Evolutionary conservation across 2,797 vertebrate genomes (phyloP).

Genomic region (Acomys russatus): DNA sequence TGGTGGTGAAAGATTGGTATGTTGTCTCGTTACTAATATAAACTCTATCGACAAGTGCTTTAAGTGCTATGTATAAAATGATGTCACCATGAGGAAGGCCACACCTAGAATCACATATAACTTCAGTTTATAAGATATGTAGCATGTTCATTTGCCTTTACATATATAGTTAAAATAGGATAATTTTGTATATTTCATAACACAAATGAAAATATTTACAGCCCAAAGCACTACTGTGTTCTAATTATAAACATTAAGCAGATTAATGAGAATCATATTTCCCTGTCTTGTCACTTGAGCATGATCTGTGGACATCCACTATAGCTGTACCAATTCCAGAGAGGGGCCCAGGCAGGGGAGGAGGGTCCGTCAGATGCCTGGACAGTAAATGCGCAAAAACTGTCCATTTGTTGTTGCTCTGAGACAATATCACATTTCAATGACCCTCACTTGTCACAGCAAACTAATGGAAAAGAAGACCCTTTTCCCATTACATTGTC

Average conservation of each 20-base stretch:
- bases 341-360: background rate
- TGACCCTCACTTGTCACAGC: background rate
- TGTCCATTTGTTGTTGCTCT: background rate
- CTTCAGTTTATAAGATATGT: background rate
- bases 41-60: background rate
- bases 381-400: background rate
- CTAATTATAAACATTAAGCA: background rate
- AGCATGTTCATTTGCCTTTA: background rate
- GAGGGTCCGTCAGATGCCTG: background rate
- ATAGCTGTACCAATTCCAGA: background rate
- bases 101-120: background rate
- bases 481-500: too few species aligned
- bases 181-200: background rate
- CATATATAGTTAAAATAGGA: background rate
- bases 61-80: background rate
- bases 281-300: background rate
- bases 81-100: background rate
- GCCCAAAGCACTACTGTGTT: background rate
- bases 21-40: background rate
- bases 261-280: conserved; percentile 22
- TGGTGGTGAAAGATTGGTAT: background rate
- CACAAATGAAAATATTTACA: conserved; percentile 50
- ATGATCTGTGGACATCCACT: background rate
- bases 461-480: background rate
- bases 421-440: background rate